A percentile compares a stretch with the other conserved stretches of the same genome.
Evolutionary conservation across 2,797 vertebrate species (phyloP).

Genomic region (Sebastes minor): DNA sequence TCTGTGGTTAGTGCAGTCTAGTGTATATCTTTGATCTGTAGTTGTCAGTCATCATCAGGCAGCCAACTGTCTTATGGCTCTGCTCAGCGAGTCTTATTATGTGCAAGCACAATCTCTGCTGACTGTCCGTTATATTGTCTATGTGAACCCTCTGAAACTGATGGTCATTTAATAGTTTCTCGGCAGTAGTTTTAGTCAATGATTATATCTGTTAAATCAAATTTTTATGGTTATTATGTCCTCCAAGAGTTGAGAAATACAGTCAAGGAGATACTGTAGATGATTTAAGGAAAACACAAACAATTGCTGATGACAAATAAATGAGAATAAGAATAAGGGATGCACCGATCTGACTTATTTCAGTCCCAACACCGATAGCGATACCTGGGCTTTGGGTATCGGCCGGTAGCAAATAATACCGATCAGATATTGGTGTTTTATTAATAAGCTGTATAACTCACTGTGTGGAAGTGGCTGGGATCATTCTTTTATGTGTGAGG

Average conservation of each 20-base stretch:
- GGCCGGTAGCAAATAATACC: too few species aligned
- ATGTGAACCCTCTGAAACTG: neutral
- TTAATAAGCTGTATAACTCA: too few species aligned
- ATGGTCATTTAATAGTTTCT: conserved; percentile 7
- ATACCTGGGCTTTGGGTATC: too few species aligned
- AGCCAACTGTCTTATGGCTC: conserved; percentile 9
- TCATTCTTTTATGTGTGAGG: too few species aligned
- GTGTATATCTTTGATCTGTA: conserved; percentile 31
- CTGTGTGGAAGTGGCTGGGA: too few species aligned
- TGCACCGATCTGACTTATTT: too few species aligned
- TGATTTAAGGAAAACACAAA: neutral
- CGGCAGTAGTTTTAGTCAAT: neutral
- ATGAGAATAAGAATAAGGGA: neutral
- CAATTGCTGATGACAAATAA: neutral
- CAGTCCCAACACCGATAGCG: too few species aligned
- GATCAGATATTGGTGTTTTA: too few species aligned
- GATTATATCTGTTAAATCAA: neutral
- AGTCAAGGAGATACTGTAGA: neutral
- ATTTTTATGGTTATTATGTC: neutral
- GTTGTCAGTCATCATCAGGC: conserved; percentile 44
- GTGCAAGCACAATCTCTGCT: conserved; percentile 7
- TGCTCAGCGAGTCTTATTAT: conserved; percentile 17
- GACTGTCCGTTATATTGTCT: neutral
- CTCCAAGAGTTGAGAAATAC: neutral
- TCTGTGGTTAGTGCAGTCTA: conserved; percentile 13